Percentiles rank a stretch among this genome's conserved stretches.
Evolutionary conservation across 1,140 invertebrate genomes (phyloP).

Genomic region (Cepaea nemoralis): DNA sequence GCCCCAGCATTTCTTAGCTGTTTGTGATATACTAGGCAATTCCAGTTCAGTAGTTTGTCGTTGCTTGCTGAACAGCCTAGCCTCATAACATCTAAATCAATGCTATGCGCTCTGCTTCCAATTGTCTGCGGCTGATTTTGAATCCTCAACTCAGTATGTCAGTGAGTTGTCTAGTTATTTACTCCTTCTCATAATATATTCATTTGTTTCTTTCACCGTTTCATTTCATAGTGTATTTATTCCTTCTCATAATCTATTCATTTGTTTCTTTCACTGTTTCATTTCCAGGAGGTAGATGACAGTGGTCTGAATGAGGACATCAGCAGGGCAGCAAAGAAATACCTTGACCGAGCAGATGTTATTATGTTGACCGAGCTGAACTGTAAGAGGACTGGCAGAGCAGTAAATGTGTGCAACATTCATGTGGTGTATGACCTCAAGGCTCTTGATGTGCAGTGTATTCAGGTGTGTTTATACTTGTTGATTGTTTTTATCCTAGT

Average conservation of each 20-base stretch:
- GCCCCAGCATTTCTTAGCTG: too few species aligned
- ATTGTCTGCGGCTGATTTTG: too few species aligned
- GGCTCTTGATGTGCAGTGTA: conserved; percentile 66
- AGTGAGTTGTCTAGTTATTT: too few species aligned
- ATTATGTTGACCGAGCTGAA: conserved; percentile 55
- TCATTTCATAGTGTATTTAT: background rate
- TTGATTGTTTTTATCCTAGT: too few species aligned
- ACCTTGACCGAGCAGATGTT: conserved; percentile 60
- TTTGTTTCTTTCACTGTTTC: background rate
- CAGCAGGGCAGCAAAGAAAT: conserved; percentile 50
- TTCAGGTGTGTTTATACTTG: conserved; percentile 63
- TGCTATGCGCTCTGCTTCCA: too few species aligned
- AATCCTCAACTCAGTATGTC: too few species aligned
- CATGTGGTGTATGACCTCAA: conserved; percentile 65
- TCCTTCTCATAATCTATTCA: background rate
- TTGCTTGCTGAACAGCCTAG: too few species aligned
- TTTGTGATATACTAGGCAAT: too few species aligned
- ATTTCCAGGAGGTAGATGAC: conserved; percentile 54
- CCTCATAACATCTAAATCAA: too few species aligned
- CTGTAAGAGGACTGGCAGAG: conserved; percentile 55
- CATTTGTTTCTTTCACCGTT: background rate
- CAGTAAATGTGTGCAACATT: conserved; percentile 65
- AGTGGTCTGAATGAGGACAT: conserved; percentile 50
- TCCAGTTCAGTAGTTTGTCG: too few species aligned
- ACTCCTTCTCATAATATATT: too few species aligned